Evolutionary conservation across 1,140 invertebrate genomes (phyloP).

Genomic region (Phocides pigmalion): DNA sequence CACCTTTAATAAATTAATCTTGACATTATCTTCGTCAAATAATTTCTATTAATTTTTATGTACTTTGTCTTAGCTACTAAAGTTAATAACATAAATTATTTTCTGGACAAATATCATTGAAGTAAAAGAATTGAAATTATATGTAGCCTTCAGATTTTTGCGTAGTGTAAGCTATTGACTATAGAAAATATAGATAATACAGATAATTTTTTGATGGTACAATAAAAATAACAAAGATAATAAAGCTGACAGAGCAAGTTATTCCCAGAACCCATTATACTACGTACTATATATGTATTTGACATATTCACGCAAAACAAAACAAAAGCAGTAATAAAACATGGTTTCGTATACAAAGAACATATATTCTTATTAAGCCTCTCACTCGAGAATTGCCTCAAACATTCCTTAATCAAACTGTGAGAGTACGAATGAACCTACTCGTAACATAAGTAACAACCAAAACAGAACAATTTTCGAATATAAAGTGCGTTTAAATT

Average conservation of each 20-base stretch:
- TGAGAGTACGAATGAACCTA: constrained; percentile 30
- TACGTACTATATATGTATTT: too few species aligned
- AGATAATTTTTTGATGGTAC: too few species aligned
- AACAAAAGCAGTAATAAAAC: constrained; percentile 24
- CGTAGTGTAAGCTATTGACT: too few species aligned
- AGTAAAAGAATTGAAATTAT: too few species aligned
- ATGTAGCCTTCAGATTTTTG: too few species aligned
- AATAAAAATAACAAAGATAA: not conserved
- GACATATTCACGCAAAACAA: not conserved
- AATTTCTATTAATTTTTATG: too few species aligned
- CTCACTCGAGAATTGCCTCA: not conserved
- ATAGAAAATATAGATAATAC: too few species aligned
- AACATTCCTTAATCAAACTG: constrained; percentile 17
- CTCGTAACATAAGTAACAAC: constrained; percentile 34
- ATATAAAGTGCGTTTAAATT: constrained; percentile 53
- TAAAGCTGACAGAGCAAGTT: not conserved
- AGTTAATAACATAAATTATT: too few species aligned
- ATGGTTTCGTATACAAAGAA: constrained; percentile 20
- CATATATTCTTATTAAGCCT: constrained; percentile 26
- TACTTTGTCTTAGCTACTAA: too few species aligned
- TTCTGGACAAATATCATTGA: too few species aligned
- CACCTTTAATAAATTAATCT: too few species aligned
- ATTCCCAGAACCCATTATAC: not conserved
- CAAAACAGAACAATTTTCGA: constrained; percentile 42
- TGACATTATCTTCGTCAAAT: too few species aligned